phyloP scores from a whole-genome alignment of 2,888 invertebrate species.

The Eulithis prunata region DNA sequence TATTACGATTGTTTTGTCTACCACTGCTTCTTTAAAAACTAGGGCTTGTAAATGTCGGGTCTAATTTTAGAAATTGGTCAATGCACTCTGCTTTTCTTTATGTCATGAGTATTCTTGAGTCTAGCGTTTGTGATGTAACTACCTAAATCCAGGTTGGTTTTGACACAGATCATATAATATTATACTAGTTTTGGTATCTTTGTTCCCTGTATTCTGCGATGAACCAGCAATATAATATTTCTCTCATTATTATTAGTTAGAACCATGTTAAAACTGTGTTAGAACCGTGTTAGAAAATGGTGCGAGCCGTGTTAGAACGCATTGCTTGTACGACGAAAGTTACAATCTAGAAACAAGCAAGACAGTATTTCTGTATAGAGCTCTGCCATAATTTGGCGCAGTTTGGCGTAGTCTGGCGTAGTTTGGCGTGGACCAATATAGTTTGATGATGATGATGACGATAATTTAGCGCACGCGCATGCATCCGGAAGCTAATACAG shows the following conservation, averaged over 20 bases:
- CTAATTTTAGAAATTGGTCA: conserved; percentile 74
- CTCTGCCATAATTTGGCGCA: too few relatives aligned
- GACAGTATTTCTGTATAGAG: conserved; percentile 11
- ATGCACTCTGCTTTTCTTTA: conserved; percentile 50
- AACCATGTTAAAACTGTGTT: too few relatives aligned
- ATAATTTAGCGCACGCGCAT: conserved; percentile 41
- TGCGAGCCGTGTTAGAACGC: too few relatives aligned
- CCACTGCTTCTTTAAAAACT: not conserved
- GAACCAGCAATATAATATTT: too few relatives aligned
- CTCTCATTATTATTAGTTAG: too few relatives aligned
- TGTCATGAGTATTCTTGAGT: conserved; percentile 15
- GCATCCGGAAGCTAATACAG: conserved; percentile 58
- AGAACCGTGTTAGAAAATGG: too few relatives aligned
- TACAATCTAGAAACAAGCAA: not conserved
- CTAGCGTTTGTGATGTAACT: too few relatives aligned
- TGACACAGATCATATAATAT: too few relatives aligned
- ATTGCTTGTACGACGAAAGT: too few relatives aligned
- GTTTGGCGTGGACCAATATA: not conserved
- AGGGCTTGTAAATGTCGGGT: conserved; percentile 57
- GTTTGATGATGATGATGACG: not conserved
- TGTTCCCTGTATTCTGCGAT: too few relatives aligned
- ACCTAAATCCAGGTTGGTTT: too few relatives aligned
- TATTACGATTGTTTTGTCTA: not conserved
- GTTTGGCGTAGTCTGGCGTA: not conserved
- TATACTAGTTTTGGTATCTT: too few relatives aligned